Conservation (phyloP, 1,140 invertebrate species). For the Zelostemma sp. region DNA sequence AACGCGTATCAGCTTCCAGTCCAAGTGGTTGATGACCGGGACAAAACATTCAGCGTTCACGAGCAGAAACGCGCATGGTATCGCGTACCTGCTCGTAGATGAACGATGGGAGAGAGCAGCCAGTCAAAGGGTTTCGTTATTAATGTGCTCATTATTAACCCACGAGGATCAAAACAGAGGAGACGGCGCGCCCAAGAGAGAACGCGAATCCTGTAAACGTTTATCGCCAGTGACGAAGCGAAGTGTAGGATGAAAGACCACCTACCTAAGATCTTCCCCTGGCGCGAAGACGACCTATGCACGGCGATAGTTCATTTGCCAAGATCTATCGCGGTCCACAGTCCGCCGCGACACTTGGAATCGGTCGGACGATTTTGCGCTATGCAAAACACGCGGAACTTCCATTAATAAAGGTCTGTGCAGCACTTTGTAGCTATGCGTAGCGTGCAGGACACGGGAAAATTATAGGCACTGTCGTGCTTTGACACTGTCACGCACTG, state of each 20-base stretch:
- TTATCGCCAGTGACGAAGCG: slow-evolving; percentile 17
- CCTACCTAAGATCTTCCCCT: slow-evolving; percentile 40
- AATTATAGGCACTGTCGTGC: slow-evolving; percentile 34
- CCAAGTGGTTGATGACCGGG: slow-evolving; percentile 24
- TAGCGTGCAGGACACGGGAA: slow-evolving; percentile 28
- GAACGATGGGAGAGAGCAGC: slow-evolving; percentile 15
- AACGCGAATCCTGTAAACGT: slow-evolving; percentile 26
- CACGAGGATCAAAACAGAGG: slow-evolving; percentile 42
- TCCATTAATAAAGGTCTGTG: slow-evolving; percentile 48
- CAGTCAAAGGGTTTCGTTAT: slow-evolving; percentile 33
- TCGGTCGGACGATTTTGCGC: slow-evolving; percentile 21
- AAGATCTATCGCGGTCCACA: slow-evolving; percentile 46
- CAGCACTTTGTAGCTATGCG: slow-evolving; percentile 20
- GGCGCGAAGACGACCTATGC: slow-evolving; percentile 22
- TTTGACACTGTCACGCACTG: slow-evolving; percentile 34
- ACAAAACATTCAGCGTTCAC: slow-evolving; percentile 12
- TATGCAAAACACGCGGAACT: slow-evolving; percentile 32
- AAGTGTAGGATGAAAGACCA: slow-evolving; percentile 37
- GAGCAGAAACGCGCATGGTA: slow-evolving; percentile 4
- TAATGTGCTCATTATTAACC: slow-evolving; percentile 51
- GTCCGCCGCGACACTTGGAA: slow-evolving; percentile 33
- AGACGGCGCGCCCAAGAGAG: slow-evolving; percentile 20
- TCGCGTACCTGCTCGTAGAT: slow-evolving; percentile 3
- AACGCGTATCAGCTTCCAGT: slow-evolving; percentile 1
- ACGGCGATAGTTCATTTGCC: slow-evolving; percentile 34